phyloP scores from a whole-genome alignment of 2,888 invertebrate species.

The Trichacis sp. region DNA sequence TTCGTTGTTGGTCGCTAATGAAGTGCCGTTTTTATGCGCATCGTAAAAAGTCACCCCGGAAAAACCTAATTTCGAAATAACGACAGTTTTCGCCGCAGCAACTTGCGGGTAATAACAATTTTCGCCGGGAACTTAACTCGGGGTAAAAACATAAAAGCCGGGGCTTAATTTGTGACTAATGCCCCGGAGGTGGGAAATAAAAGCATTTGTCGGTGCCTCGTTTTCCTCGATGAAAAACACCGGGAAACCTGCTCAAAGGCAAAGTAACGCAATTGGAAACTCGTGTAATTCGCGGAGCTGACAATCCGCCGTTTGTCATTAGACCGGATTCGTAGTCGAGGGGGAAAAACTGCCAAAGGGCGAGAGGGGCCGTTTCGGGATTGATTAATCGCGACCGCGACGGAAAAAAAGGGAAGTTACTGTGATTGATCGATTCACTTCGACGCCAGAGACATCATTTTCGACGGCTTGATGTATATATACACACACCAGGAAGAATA shows the following conservation, averaged over 20 bases:
- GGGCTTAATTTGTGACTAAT: background rate
- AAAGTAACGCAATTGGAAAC: constrained; percentile 1
- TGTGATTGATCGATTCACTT: constrained; percentile 15
- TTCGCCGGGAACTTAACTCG: background rate
- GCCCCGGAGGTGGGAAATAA: background rate
- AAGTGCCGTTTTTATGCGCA: background rate
- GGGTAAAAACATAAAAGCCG: too few species aligned
- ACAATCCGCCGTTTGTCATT: constrained; percentile 11
- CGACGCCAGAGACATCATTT: constrained; percentile 1
- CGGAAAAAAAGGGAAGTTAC: constrained; percentile 3
- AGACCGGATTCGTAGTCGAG: background rate
- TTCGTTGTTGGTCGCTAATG: background rate
- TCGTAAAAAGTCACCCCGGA: background rate
- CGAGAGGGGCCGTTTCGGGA: background rate
- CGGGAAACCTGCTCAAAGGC: background rate
- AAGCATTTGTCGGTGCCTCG: background rate
- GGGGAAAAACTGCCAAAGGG: background rate
- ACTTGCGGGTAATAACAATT: background rate
- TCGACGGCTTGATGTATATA: too few species aligned
- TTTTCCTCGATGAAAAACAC: background rate
- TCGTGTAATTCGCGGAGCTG: constrained; percentile 1
- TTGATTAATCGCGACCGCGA: constrained; percentile 12
- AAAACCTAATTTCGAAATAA: background rate
- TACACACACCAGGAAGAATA: too few species aligned
- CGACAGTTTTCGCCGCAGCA: background rate